Evolutionary conservation across 2,113 vertebrate genomes (phyloP).

Genomic region (Carettochelys insculpta): DNA sequence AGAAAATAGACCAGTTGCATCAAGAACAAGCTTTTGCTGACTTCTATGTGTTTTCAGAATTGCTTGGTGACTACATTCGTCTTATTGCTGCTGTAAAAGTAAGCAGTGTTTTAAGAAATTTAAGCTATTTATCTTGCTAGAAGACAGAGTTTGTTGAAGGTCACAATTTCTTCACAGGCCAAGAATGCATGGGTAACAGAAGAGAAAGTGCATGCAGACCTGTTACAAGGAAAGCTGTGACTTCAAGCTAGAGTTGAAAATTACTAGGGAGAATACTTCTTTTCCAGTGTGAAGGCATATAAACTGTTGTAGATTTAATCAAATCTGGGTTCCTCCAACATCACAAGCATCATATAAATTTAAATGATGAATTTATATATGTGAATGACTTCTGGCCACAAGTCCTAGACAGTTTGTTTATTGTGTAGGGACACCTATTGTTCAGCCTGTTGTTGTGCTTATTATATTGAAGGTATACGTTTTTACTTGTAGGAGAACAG

Average conservation of each 20-base stretch:
- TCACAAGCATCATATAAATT: background rate
- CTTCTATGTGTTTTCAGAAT: conserved; percentile 94
- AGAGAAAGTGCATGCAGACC: background rate
- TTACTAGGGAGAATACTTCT: background rate
- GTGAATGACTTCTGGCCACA: background rate
- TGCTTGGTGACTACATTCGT: conserved; percentile 96
- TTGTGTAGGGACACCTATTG: background rate
- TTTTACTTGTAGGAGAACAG: background rate
- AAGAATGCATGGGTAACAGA: background rate
- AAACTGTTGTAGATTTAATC: background rate
- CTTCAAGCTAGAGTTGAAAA: background rate
- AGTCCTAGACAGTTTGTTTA: background rate
- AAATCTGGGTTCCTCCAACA: background rate
- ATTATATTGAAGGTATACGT: background rate
- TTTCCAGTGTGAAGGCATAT: background rate
- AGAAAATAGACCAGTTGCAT: conserved; percentile 97
- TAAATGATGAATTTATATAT: background rate
- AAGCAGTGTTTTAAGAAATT: conserved; percentile 40
- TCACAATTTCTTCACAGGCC: background rate
- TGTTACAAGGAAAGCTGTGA: background rate
- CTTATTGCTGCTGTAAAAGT: conserved; percentile 96
- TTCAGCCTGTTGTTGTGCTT: background rate
- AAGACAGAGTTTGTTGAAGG: background rate
- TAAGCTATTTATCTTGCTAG: background rate
- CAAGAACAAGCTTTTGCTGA: conserved; percentile 96